These are phyloP conservation scores for Adelosebastes latens DNA, from an alignment of 2,797 vertebrate species.

Conservation along the genomic window DNA sequence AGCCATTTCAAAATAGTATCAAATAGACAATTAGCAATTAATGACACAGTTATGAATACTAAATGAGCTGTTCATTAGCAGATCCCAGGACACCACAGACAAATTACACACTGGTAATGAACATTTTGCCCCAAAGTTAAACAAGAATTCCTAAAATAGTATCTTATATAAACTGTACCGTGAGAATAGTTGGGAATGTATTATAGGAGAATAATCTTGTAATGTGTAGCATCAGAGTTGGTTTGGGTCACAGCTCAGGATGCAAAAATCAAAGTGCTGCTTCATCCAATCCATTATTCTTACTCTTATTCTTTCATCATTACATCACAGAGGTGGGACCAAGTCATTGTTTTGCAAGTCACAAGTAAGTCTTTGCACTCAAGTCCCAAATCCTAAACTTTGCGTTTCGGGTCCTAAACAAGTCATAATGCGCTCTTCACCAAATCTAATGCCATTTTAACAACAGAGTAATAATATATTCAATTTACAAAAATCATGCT, in stretches of 20 bases:
- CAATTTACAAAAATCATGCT: too few relatives aligned
- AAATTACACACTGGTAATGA: conserved; percentile 28
- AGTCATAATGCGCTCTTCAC: too few relatives aligned
- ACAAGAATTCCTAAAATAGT: conserved; percentile 14
- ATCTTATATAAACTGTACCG: background rate
- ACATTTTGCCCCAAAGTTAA: conserved; percentile 5
- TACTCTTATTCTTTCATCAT: background rate
- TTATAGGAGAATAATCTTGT: background rate
- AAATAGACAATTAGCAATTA: conserved; percentile 48
- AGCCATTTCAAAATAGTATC: conserved; percentile 38
- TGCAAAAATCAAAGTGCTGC: background rate
- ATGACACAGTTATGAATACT: conserved; percentile 53
- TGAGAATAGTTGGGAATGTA: background rate
- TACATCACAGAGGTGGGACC: background rate
- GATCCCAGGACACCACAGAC: conserved; percentile 18
- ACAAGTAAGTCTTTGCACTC: too few relatives aligned
- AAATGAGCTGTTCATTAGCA: conserved; percentile 36
- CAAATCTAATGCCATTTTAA: too few relatives aligned
- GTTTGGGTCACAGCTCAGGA: background rate
- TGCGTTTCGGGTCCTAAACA: too few relatives aligned
- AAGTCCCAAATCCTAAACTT: too few relatives aligned
- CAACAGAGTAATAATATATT: too few relatives aligned
- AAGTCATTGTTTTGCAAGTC: too few relatives aligned
- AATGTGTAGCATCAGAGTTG: background rate
- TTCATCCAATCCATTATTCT: background rate